Percentiles rank a stretch among this genome's conserved stretches.
phyloP scores from a whole-genome alignment of 2,113 vertebrate species.

The Shinisaurus crocodilurus region DNA sequence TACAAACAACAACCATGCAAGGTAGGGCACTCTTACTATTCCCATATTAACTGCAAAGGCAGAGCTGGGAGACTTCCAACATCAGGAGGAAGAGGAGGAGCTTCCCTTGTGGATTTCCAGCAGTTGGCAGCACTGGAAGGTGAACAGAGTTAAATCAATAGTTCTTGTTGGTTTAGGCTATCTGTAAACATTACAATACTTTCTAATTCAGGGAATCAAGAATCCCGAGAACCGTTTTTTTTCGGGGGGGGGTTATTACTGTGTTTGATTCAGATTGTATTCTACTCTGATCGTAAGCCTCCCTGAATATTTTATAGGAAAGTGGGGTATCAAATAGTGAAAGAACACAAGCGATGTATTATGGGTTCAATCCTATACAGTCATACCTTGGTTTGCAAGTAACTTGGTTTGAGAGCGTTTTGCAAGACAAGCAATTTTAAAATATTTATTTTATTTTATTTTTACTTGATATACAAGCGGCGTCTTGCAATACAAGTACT shows the following conservation, averaged over 20 bases:
- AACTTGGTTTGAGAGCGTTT: no score
- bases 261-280: background rate
- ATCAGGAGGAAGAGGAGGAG: background rate
- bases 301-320: background rate
- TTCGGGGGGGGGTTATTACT: no score
- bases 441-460: no score
- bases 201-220: background rate
- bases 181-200: background rate
- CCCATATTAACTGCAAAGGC: background rate
- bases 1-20: background rate
- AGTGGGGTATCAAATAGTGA: background rate
- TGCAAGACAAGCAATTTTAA: no score
- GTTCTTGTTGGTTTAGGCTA: slow-evolving; percentile 12
- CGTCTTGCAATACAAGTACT: no score
- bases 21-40: background rate
- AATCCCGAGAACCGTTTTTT: background rate
- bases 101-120: background rate
- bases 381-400: no score
- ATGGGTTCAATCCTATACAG: no score
- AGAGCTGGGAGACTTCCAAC: background rate
- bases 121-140: background rate
- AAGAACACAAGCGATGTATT: background rate
- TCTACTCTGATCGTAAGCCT: background rate
- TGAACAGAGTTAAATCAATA: slow-evolving; percentile 18
- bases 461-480: no score